These are phyloP conservation scores for Rostratula benghalensis DNA, from an alignment of 2,113 vertebrate genomes.

Conservation along the genomic window DNA sequence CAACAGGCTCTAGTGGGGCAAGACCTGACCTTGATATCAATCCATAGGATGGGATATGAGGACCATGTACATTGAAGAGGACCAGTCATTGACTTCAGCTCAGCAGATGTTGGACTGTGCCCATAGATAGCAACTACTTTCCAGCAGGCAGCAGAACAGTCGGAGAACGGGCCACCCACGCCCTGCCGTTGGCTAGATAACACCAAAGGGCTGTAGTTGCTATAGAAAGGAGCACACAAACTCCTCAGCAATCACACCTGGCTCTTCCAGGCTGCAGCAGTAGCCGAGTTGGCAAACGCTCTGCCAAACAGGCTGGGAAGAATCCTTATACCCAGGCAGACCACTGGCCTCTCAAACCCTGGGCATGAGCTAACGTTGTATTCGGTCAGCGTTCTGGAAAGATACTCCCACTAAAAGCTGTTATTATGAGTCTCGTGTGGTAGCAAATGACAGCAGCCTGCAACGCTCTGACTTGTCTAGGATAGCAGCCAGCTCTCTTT, in stretches of 20 bases:
- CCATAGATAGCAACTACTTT: background rate
- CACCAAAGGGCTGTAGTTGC: background rate
- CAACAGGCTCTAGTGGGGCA: background rate
- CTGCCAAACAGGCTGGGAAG: background rate
- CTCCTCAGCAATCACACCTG: background rate
- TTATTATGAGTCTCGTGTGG: background rate
- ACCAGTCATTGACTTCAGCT: background rate
- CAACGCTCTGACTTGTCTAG: background rate
- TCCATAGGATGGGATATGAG: fast-evolving
- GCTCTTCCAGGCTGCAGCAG: background rate
- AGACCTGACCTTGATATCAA: background rate
- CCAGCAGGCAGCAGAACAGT: background rate
- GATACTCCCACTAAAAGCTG: background rate
- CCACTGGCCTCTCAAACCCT: background rate
- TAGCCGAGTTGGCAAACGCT: background rate
- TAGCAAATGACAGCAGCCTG: background rate
- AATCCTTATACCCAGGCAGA: background rate
- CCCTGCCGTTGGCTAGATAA: background rate
- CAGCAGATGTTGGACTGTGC: background rate
- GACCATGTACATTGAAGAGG: fast-evolving
- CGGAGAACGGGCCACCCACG: background rate
- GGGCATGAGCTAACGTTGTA: background rate
- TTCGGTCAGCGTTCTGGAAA: background rate
- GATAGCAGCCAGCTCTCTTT: background rate
- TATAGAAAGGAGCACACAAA: fast-evolving